These are phyloP conservation scores for Macrobrachium rosenbergii DNA, from an alignment of 1,140 invertebrate genomes.

Conservation along the genomic window DNA sequence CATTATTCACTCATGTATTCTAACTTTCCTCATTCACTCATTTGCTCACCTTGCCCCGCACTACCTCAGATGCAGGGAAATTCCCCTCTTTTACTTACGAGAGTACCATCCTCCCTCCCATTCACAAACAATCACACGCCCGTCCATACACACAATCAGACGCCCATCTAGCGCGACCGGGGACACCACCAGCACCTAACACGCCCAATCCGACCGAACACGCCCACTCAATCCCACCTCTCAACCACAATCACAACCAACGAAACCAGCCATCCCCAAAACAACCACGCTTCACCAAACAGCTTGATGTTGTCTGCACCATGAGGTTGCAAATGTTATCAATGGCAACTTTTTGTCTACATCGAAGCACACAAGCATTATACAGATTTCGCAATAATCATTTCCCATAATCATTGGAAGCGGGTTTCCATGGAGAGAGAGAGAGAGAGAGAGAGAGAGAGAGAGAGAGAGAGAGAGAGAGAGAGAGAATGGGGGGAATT, in stretches of 20 bases:
- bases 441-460: background rate
- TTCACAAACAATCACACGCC: background rate
- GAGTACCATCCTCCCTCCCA: background rate
- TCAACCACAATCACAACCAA: background rate
- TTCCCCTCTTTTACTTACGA: background rate
- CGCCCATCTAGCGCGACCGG: background rate
- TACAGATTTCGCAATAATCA: no score
- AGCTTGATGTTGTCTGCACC: slow-evolving; percentile 7
- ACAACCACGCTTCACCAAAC: slow-evolving; percentile 5
- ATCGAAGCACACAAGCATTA: no score
- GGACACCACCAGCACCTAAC: background rate
- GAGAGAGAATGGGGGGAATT: no score
- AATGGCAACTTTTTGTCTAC: slow-evolving; percentile 15
- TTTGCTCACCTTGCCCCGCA: no score
- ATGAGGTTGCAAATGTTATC: slow-evolving; percentile 9
- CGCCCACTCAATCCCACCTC: slow-evolving; percentile 10
- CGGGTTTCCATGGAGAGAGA: slow-evolving; percentile 1
- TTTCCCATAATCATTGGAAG: background rate
- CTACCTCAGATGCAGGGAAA: no score
- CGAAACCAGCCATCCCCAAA: background rate
- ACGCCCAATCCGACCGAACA: no score
- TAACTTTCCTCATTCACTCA: no score
- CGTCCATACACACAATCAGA: background rate
- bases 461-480: background rate
- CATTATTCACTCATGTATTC: no score